Evolutionary conservation across 1,140 invertebrate genomes (phyloP), one percentile per base, ranked within the genome.

Genomic region (Solenopsis invicta): DNA sequence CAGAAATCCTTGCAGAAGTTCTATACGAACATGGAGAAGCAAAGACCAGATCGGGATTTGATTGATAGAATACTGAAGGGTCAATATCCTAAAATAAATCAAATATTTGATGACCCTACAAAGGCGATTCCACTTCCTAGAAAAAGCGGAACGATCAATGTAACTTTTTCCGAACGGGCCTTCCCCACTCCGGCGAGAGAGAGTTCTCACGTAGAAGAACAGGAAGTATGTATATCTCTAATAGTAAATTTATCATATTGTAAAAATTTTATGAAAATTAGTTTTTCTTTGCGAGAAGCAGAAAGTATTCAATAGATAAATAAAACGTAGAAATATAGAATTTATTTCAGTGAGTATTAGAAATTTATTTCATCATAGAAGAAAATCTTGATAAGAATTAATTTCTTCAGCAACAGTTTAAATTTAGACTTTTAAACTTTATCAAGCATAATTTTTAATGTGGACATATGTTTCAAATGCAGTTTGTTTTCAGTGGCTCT

Each of bases 161-260:
- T 98, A 16, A 96, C 94, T 48, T 98, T 98, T 92, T 98, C 98
- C 1, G 96, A 97, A 13, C 95, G 98, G 82, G 96, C 96, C 64
- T 98, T 99, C 94, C 97, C 98, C 4, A 98, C 98, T 13, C 98
- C 98, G 1, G 97, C 96, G 29, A 95, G 98, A 92, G 98, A 99
- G 94, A 98, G 98, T 8, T 96, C 96, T 84, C 96, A 96, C 18
- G 92, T 95, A 2, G 96, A 98, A 92, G 98, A 99, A 95, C 96
- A 97, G 91, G 97, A 97, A 94, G 97, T 96, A 94, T 77, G 67
- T 62, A 12, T 24, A 54, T 24, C 5, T 67, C n/a, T 5, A 50
- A 56, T 29, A 29, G 29, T 1, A 29, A 29, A 29, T 29, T 29
- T 29, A 29, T 29, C 29, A 29, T 29, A 29, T 29, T 29, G 29